Evolutionary conservation across 1,140 invertebrate genomes (phyloP).

Genomic region (Agrypnia vestita): DNA sequence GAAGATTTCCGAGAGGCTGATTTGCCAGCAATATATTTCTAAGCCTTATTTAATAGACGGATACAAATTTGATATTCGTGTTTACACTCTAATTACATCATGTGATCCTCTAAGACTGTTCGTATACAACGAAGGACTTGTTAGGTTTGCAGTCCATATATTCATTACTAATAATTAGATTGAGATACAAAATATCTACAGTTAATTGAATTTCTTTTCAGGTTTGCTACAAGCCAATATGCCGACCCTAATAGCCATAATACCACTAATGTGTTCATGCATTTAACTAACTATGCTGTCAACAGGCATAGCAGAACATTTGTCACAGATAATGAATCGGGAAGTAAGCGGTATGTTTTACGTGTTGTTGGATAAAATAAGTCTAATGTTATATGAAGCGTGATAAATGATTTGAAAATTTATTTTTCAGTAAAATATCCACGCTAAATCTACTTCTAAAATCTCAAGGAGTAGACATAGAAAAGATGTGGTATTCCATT

Average conservation of each 20-base stretch:
- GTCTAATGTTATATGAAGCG: neutral
- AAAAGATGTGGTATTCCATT: constrained; percentile 85
- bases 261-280: constrained; percentile 92
- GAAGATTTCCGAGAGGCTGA: constrained; percentile 84
- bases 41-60: constrained; percentile 93
- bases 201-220: constrained; percentile 62
- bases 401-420: constrained; percentile 1
- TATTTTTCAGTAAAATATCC: constrained; percentile 79
- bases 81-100: constrained; percentile 95
- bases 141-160: constrained; percentile 73
- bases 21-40: constrained; percentile 80
- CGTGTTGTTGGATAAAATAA: neutral
- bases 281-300: constrained; percentile 97
- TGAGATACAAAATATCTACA: neutral
- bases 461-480: constrained; percentile 81
- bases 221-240: constrained; percentile 91
- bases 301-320: constrained; percentile 93
- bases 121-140: constrained; percentile 96
- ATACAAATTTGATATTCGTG: constrained; percentile 96
- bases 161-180: neutral
- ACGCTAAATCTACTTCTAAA: constrained; percentile 84
- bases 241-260: constrained; percentile 86
- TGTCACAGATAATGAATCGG: constrained; percentile 81
- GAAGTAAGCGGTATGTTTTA: constrained; percentile 83
- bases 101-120: constrained; percentile 95